Base-by-base conservation (phyloP, 2,888 invertebrate genomes). In the Lasioglossum figueresi region DNA sequence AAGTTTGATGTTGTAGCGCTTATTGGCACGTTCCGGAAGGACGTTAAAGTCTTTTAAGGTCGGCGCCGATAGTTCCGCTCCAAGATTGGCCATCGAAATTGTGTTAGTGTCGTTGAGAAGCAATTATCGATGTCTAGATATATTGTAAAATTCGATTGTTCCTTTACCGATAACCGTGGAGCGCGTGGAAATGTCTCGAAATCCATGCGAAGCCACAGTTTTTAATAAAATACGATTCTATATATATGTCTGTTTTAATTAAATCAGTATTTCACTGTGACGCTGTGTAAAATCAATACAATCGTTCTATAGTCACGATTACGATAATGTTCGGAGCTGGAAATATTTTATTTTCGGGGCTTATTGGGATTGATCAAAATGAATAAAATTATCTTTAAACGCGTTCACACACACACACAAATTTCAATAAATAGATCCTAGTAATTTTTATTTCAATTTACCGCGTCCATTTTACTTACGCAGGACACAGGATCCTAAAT, bases 41-140 rank as follows among this genome's bases (percentile, higher is more conserved):
- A 66, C 31, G 66, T 66, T 34, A 66, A 66, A 31, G 66, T 34
- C 66, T 66, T 66, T 66, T 34, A 34, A 66, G 66, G 31, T 34
- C 66, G 34, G 34, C 34, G 34, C 66, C 16, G 1, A 66, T 8
- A 31, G 66, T 66, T 34, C 19, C 66, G 34, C 16, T 19, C 19
- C 16, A 19, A 16, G 34, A 66, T 66, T 19, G 31, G 16, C 66
- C 66, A 8, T 66, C 31, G 2, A 66, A 66, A 66, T 19, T 16
- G 66, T 19, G 66, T 66, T 34, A 31, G 19, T 19, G 19, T 34
- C 66, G 34, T 66, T 19, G 8, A 16, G 31, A 31, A 34, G 19
- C 5, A 31, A 66, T 34, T 16, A 66, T 34, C 66, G 34, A 31
- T 34, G 31, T 8, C 34, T 31, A 5, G 31, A 34, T 66, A 34